Percentiles rank a stretch among this genome's conserved stretches.
Evolutionary conservation across 2,113 vertebrate genomes (phyloP).

Genomic region (Myiagra hebetior): DNA sequence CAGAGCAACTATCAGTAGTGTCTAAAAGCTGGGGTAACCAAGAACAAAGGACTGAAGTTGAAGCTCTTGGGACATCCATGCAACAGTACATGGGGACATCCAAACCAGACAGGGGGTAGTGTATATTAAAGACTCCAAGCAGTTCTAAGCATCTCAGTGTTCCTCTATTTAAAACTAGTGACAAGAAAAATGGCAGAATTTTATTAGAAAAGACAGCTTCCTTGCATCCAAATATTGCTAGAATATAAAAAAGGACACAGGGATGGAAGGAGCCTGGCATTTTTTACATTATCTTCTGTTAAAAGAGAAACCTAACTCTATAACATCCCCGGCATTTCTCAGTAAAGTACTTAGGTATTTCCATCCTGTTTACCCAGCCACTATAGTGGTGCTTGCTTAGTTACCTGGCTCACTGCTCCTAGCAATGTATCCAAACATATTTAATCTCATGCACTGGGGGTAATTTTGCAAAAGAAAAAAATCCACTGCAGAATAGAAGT

Average conservation of each 20-base stretch:
- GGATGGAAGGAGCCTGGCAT: neutral
- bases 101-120: neutral
- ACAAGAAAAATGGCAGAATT: neutral
- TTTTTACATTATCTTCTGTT: neutral
- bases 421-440: neutral
- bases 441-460: neutral
- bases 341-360: neutral
- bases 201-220: neutral
- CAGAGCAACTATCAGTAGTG: neutral
- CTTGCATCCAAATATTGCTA: neutral
- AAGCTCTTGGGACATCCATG: neutral
- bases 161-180: neutral
- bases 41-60: neutral
- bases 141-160: neutral
- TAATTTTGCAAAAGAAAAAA: neutral
- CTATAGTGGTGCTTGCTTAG: fast-evolving
- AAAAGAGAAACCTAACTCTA: neutral
- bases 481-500: neutral
- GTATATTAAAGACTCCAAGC: neutral
- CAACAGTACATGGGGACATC: neutral
- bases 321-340: neutral
- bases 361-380: neutral
- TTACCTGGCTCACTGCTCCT: neutral
- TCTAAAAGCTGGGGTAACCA: neutral
- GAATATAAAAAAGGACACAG: neutral